Evolutionary conservation across 2,797 vertebrate genomes (phyloP).

Genomic region (Peromyscus attwateri): DNA sequence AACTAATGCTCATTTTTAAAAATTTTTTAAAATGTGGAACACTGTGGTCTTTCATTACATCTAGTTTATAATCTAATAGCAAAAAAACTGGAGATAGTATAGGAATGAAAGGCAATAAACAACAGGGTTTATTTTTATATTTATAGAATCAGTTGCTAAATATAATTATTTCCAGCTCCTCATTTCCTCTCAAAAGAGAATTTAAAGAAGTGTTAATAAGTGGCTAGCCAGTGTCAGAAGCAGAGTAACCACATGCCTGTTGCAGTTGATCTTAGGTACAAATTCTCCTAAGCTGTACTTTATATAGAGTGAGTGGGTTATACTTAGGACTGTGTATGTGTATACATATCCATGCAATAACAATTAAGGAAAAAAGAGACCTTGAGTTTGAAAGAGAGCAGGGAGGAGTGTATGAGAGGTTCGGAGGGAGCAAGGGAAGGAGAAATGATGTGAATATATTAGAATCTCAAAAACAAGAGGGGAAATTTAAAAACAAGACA

Average conservation of each 20-base stretch:
- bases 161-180: not conserved
- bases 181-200: not conserved
- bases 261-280: conserved; percentile 45
- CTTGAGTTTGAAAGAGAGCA: not conserved
- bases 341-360: no score
- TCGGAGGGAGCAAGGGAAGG: not conserved
- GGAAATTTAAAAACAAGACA: not conserved
- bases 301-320: not conserved
- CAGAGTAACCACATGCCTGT: not conserved
- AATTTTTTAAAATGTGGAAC: conserved; percentile 25
- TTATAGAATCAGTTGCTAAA: conserved; percentile 56
- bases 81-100: not conserved
- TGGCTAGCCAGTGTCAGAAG: conserved; percentile 22
- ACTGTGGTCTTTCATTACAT: conserved; percentile 5
- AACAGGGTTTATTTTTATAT: conserved; percentile 17
- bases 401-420: not conserved
- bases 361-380: not conserved
- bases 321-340: not conserved
- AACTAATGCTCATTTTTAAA: conserved; percentile 29
- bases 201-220: conserved; percentile 18
- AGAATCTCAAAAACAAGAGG: not conserved
- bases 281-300: conserved; percentile 28
- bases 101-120: conserved; percentile 40
- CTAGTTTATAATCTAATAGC: conserved; percentile 19
- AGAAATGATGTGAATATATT: not conserved